A percentile compares a stretch with the other conserved stretches of the same genome.
Conservation (phyloP, 2,113 vertebrate species). For the Cervus canadensis region DNA sequence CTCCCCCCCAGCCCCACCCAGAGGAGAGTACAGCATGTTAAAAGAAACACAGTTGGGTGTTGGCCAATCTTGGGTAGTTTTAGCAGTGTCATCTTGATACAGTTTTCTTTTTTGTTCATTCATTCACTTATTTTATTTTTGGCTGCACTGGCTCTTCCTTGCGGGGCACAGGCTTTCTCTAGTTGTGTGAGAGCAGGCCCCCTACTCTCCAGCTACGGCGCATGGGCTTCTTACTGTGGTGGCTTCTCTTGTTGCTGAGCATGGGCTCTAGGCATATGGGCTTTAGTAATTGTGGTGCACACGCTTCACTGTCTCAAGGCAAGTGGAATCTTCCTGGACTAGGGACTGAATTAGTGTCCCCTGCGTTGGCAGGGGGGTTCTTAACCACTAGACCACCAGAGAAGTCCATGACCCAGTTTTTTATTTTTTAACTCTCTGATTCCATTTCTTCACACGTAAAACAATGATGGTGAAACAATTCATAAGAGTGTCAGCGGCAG, state of each 20-base stretch:
- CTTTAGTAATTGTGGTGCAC: neutral
- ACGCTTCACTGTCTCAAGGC: neutral
- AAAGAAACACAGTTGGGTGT: neutral
- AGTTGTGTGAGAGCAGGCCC: neutral
- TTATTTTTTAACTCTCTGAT: neutral
- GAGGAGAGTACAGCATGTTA: neutral
- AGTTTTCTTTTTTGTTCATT: neutral
- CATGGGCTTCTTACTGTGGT: neutral
- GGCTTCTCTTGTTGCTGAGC: neutral
- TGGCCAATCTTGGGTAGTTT: neutral
- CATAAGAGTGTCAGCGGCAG: accelerated
- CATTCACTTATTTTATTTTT: neutral
- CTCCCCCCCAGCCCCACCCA: neutral
- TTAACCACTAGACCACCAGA: neutral
- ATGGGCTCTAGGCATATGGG: accelerated
- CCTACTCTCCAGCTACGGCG: accelerated
- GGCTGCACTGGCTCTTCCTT: neutral
- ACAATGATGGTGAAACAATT: neutral
- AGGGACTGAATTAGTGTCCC: neutral
- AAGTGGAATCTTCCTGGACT: neutral
- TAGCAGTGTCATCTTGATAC: no score
- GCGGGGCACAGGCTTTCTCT: neutral
- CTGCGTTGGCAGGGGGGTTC: neutral
- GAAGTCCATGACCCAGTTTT: neutral
- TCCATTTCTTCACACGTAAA: neutral